Percentiles rank a stretch among this genome's conserved stretches.
Evolutionary conservation across 1,140 invertebrate species (phyloP).

Genomic region (Hycleus phaleratus): DNA sequence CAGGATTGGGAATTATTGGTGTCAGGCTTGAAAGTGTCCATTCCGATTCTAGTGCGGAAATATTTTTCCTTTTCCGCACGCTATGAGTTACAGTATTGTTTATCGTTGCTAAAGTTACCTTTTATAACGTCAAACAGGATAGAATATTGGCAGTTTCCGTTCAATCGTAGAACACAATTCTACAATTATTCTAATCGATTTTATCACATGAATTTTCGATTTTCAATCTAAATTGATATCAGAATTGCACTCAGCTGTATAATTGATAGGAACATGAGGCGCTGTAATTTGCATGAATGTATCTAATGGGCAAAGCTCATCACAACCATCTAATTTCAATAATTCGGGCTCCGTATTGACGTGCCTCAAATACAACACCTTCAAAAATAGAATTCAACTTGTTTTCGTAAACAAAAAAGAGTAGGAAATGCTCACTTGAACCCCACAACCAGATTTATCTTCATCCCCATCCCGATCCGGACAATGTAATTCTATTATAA

Average conservation of each 20-base stretch:
- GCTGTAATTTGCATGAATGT: slow-evolving; percentile 21
- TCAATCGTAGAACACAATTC: neutral
- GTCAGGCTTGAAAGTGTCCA: too few species aligned
- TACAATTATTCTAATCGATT: neutral
- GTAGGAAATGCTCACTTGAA: neutral
- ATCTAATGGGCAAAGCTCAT: slow-evolving; percentile 19
- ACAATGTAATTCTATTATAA: slow-evolving; percentile 35
- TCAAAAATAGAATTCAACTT: neutral
- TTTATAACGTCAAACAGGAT: too few species aligned
- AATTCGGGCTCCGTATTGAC: slow-evolving; percentile 16
- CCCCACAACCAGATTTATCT: neutral
- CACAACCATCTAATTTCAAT: slow-evolving; percentile 20
- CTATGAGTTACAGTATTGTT: too few species aligned
- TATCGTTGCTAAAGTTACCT: too few species aligned
- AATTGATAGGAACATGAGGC: slow-evolving; percentile 25
- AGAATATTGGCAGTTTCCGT: too few species aligned
- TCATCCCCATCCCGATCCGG: neutral
- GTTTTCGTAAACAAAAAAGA: too few species aligned
- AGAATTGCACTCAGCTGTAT: slow-evolving; percentile 28
- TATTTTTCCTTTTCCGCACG: too few species aligned
- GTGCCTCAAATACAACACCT: slow-evolving; percentile 24
- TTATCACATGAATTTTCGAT: neutral
- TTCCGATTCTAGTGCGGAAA: too few species aligned
- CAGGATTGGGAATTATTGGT: too few species aligned
- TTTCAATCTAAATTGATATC: slow-evolving; percentile 19